Evolutionary conservation across 2,113 vertebrate genomes (phyloP), one percentile per base, ranked within the genome.

Genomic region (Pseudorhombus dupliciocellatus): DNA sequence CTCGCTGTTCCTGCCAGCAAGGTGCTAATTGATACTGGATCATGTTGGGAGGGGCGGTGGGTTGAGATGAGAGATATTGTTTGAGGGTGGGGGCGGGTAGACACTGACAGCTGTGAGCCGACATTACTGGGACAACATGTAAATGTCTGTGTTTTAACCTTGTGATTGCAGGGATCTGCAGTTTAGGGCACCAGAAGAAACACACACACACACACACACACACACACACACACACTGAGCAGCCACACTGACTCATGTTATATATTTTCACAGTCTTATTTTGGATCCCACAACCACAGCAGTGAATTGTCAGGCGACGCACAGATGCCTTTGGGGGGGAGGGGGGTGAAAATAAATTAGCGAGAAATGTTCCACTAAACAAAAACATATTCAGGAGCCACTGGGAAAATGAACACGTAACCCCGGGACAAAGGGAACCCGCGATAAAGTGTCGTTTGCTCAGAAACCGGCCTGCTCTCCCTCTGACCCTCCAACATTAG

Each of bases 1-100:
- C 51, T 61, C 0, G 9, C 71, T 79, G 78, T 85, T 87, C 53
- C 59, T 76, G 77, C 57, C 84, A 86, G 79, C 78, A 65, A 89
- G 82, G 88, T 84, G 83, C 74, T 92, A 90, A 92, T 87, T 91
- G 87, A 87, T 83, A 68, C 72, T 75, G 81, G 50, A 73, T 78
- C 75, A 73, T 4, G 3, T 78, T 2, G 46, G 20, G 54, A 64
- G 54, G 67, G n/a, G 16, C n/a, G 21, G 53, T 37, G 56, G 72
- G 56, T 46, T 70, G 66, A 70, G 63, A 52, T 65, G 63, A 68
- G 34, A 82, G 65, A 51, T 18, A 42, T 24, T 71, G 64, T 50
- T 51, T 5, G 9, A 21, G 20, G 6, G 52, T 53, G 57, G 40
- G 54, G 42, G 57, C 22, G 20, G 55, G 40, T 12, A 46, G 22